These are phyloP conservation scores for Ursus arctos DNA, from an alignment of 2,113 vertebrate species.

Conservation along the genomic window DNA sequence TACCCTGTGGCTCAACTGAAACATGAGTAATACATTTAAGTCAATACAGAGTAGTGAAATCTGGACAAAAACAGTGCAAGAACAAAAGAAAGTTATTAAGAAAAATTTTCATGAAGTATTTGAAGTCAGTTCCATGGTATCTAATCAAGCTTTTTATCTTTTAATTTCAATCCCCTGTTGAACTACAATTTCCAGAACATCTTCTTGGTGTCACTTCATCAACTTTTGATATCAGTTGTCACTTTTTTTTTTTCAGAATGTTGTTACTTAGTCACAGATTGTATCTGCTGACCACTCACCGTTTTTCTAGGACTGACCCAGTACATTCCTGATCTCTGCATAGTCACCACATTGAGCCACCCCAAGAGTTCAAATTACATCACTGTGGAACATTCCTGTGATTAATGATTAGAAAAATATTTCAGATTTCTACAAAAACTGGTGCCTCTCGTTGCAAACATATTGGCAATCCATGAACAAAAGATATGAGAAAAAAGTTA, in stretches of 20 bases:
- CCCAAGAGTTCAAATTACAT: neutral
- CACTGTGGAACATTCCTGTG: neutral
- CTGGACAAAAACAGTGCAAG: neutral
- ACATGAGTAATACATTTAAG: neutral
- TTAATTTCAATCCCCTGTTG: neutral
- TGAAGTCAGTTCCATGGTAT: neutral
- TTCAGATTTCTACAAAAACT: neutral
- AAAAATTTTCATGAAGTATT: neutral
- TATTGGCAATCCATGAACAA: neutral
- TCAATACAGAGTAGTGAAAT: neutral
- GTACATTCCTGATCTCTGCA: neutral
- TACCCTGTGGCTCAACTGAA: neutral
- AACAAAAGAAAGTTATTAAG: neutral
- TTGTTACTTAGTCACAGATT: neutral
- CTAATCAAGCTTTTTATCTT: neutral
- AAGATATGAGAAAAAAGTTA: neutral
- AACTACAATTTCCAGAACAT: neutral
- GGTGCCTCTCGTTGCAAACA: neutral
- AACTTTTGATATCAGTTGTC: neutral
- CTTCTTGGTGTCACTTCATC: neutral
- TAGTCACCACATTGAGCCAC: neutral
- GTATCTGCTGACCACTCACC: neutral
- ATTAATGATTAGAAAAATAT: neutral
- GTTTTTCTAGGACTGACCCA: neutral
- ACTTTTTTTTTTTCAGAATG: neutral